Conservation (phyloP, 2,888 invertebrate species). For the Trichogramma evanescens region DNA sequence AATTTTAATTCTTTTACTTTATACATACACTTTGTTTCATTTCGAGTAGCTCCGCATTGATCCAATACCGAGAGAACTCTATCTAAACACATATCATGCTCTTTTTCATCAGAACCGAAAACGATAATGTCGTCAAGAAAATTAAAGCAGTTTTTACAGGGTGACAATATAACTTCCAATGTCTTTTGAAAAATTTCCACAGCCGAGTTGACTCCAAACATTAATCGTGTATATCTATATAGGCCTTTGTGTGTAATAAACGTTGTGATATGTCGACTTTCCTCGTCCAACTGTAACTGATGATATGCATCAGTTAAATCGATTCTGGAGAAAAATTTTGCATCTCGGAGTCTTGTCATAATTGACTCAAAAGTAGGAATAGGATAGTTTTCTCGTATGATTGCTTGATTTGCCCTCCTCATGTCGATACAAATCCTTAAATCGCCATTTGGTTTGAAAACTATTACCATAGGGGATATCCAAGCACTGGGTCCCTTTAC, state of each 20-base stretch:
- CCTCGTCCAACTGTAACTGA: constrained; percentile 2
- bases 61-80: constrained; percentile 9
- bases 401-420: constrained; percentile 1
- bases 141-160: constrained; percentile 25
- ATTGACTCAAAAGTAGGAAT: not conserved
- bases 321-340: constrained; percentile 2
- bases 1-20: constrained; percentile 18
- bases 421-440: constrained; percentile 22
- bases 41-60: constrained; percentile 21
- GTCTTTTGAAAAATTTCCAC: constrained; percentile 42
- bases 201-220: constrained; percentile 44
- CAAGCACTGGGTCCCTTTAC: not conserved
- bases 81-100: constrained; percentile 32
- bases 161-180: not conserved
- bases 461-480: constrained; percentile 2
- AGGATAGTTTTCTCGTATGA: constrained; percentile 16
- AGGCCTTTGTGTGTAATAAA: constrained; percentile 39
- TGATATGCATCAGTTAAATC: constrained; percentile 8
- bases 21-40: constrained; percentile 23
- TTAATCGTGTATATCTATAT: constrained; percentile 40
- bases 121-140: constrained; percentile 41
- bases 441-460: not conserved
- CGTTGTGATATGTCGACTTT: constrained; percentile 32
- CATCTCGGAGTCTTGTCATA: constrained; percentile 3
- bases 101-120: constrained; percentile 28